Conservation (phyloP, 2,113 vertebrate genomes). For the Oncorhynchus nerka region DNA sequence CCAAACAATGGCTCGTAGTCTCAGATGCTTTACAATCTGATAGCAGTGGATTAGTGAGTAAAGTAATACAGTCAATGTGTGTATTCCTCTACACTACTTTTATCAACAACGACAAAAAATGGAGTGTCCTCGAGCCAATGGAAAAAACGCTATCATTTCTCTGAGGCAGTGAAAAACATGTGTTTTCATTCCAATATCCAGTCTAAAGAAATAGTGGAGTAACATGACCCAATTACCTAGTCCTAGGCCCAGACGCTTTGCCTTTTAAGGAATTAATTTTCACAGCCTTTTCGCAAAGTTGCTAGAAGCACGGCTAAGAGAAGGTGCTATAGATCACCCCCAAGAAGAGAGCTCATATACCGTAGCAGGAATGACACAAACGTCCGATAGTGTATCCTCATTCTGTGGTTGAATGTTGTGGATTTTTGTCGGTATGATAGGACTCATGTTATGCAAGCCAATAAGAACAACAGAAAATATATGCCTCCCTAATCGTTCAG, state of each 20-base stretch:
- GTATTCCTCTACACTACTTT: not conserved
- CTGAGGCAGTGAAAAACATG: not conserved
- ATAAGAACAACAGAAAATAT: not conserved
- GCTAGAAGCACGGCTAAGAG: not conserved
- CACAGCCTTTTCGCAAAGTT: not conserved
- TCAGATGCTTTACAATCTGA: conserved; percentile 6
- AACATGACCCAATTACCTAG: not conserved
- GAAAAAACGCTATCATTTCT: not conserved
- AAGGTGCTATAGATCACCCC: not conserved
- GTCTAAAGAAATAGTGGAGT: not conserved
- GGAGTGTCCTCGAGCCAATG: not conserved
- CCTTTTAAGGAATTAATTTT: conserved; percentile 10
- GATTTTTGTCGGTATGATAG: not conserved
- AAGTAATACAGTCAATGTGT: not conserved
- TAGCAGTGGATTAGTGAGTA: not conserved
- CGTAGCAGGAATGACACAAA: not conserved
- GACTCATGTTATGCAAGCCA: not conserved
- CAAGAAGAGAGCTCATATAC: not conserved
- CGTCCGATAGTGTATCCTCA: not conserved
- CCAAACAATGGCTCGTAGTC: conserved; percentile 1
- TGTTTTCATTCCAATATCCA: not conserved
- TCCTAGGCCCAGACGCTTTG: not conserved
- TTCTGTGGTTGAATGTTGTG: not conserved
- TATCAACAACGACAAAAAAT: not conserved
- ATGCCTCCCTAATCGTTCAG: not conserved